These are phyloP conservation scores for Columba guinea DNA, from an alignment of 2,797 vertebrate genomes.

Conservation along the genomic window DNA sequence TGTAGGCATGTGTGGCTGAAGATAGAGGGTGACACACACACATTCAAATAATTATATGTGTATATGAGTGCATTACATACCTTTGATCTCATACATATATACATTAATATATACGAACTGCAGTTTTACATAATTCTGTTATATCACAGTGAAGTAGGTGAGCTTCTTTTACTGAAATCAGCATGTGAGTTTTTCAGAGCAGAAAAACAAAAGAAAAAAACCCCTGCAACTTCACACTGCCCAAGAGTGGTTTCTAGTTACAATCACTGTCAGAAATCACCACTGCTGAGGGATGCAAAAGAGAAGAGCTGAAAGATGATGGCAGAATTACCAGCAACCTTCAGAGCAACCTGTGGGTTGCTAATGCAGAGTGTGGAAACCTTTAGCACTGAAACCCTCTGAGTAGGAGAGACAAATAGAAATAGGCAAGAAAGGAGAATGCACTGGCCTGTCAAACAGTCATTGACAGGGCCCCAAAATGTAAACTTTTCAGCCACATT, in stretches of 20 bases:
- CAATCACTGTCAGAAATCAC: neutral
- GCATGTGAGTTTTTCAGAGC: neutral
- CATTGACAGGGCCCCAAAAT: neutral
- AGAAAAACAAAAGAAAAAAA: neutral
- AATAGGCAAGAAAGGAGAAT: neutral
- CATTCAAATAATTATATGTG: neutral
- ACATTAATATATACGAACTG: neutral
- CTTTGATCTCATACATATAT: neutral
- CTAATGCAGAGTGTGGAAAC: neutral
- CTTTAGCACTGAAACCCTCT: neutral
- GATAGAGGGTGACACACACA: neutral
- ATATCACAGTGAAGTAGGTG: neutral
- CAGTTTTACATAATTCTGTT: neutral
- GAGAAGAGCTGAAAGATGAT: neutral
- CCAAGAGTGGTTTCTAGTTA: slow-evolving; percentile 26
- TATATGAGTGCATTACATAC: neutral
- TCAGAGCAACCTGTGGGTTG: neutral
- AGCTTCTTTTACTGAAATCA: neutral
- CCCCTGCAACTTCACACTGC: neutral
- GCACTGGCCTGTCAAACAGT: neutral
- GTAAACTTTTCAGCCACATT: neutral
- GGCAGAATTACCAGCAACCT: neutral
- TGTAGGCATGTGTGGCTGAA: neutral
- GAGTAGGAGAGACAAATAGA: neutral
- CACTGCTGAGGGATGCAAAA: neutral